Evolutionary conservation across 2,797 vertebrate genomes (phyloP).

Genomic region (Nothura maculosa): DNA sequence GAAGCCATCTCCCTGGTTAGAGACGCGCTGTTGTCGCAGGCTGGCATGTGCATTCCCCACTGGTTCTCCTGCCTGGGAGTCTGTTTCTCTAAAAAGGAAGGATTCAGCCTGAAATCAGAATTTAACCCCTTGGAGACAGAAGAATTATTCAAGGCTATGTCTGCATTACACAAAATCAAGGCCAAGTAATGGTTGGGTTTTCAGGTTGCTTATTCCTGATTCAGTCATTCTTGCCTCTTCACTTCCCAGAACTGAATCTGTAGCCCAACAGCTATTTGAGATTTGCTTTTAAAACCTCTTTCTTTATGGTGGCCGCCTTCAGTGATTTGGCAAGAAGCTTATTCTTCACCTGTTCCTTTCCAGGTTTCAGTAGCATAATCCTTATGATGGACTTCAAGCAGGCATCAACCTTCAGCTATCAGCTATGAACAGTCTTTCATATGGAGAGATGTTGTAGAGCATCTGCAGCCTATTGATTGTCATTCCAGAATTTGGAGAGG

Average conservation of each 20-base stretch:
- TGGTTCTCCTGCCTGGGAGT: conserved; percentile 49
- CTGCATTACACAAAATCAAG: neutral
- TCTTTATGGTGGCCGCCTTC: neutral
- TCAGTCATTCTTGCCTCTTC: neutral
- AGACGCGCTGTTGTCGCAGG: conserved; percentile 53
- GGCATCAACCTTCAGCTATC: neutral
- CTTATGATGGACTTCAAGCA: neutral
- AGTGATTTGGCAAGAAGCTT: conserved; percentile 2
- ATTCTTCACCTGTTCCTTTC: conserved; percentile 8
- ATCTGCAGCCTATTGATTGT: neutral
- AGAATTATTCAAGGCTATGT: neutral
- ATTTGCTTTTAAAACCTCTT: neutral
- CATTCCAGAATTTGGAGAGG: neutral
- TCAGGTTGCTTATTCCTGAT: neutral
- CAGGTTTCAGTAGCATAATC: conserved; percentile 11
- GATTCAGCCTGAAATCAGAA: neutral
- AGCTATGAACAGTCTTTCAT: neutral
- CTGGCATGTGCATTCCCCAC: conserved; percentile 32
- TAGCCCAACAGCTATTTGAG: neutral
- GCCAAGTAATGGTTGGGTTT: neutral
- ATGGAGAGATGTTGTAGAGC: neutral
- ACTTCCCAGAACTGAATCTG: neutral
- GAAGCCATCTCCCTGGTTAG: conserved; percentile 10
- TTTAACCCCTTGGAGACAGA: conserved; percentile 31
- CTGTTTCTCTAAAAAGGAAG: conserved; percentile 55